These are phyloP conservation scores for Amphiprion clarkii DNA, from an alignment of 2,797 vertebrate genomes.

Conservation along the genomic window DNA sequence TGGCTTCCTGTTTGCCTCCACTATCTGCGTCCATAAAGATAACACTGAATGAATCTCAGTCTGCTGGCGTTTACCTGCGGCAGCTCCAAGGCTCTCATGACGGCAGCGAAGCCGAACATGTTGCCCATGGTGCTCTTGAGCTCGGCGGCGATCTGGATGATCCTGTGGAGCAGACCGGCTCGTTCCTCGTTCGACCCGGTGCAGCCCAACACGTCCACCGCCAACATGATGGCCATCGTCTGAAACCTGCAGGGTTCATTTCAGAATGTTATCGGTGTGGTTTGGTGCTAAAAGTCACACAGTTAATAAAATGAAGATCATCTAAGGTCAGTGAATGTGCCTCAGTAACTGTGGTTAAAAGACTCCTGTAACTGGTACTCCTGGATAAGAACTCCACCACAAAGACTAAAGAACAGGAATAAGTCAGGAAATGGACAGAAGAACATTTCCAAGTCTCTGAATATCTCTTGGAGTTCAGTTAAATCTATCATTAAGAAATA, in stretches of 20 bases:
- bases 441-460: too few relatives aligned
- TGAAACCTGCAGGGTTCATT: constrained; percentile 85
- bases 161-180: constrained; percentile 90
- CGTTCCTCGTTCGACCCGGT: constrained; percentile 92
- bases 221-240: constrained; percentile 94
- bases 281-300: too few relatives aligned
- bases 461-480: too few relatives aligned
- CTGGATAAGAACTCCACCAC: too few relatives aligned
- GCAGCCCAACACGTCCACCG: constrained; percentile 94
- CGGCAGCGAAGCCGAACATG: constrained; percentile 94
- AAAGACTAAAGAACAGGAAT: too few relatives aligned
- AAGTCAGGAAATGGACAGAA: too few relatives aligned
- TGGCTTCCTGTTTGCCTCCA: background rate
- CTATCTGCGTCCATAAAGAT: background rate
- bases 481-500: too few relatives aligned
- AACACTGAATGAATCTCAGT: background rate
- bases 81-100: constrained; percentile 95
- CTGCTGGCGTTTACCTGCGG: constrained; percentile 87
- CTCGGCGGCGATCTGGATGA: constrained; percentile 93
- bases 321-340: too few relatives aligned
- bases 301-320: too few relatives aligned
- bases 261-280: too few relatives aligned
- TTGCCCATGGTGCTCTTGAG: constrained; percentile 93
- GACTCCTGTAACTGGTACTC: too few relatives aligned
- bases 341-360: too few relatives aligned